Evolutionary conservation across 2,113 vertebrate species (phyloP), one percentile per base, ranked within the genome.

Genomic region (Diglossa brunneiventris): DNA sequence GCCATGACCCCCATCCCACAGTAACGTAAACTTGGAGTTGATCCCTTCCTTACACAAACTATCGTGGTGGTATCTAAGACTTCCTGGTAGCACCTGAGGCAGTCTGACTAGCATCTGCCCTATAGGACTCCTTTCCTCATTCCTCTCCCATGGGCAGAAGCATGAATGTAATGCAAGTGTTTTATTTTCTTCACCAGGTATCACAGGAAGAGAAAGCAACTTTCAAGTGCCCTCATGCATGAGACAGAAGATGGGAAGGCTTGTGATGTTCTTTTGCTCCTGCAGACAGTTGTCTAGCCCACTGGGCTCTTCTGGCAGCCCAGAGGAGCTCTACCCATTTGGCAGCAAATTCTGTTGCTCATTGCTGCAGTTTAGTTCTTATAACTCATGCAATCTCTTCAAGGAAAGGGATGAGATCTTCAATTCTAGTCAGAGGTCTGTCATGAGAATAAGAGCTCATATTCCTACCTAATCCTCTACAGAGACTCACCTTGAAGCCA

Each of bases 131-230:
- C 33, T 85, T 83, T 83, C 61, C 52, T 90, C 82, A 74, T 86
- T 89, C 70, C 50, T 83, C 15, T 79, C 82, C 27, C 72, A 64
- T 20, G 66, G 78, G 22, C 30, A 82, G 42, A 91, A 78, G 7
- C 30, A 66, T 5, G 33, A 22, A 37, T 18, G 30, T 42, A 79
- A 39, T 5, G 1, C 8, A 35, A 31, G 55, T 21, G 23, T 33
- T 74, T 80, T 83, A 55, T 83, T 96, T 90, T 91, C 19, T 27
- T 93, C 42, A 58, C 28, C 28, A 67, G 39, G 10, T 82, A 53
- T 44, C 35, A 41, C 11, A 79, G 53, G 14, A 47, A 73, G 50
- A 93, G 59, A 83, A 80, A 50, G 67, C 6, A 93, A 22, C 14
- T 77, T 88, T 77, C 41, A 90, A 68, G n/a, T 75, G 30, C 15